Evolutionary conservation across 1,140 invertebrate species (phyloP), one percentile per base, ranked within the genome.

Genomic region (Pectinophora gossypiella): DNA sequence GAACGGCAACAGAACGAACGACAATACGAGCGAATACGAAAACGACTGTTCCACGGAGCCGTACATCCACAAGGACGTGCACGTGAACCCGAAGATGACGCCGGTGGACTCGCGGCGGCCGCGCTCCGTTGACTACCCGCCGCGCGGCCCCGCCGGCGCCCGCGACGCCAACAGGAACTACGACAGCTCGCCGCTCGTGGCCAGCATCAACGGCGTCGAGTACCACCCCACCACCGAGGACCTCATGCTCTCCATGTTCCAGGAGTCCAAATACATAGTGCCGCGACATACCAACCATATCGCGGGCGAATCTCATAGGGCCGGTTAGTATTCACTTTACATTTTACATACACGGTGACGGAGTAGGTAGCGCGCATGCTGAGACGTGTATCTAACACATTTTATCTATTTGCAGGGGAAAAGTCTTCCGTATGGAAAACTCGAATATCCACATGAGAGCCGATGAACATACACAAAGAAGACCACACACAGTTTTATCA

Each of bases 1-100:
- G 13, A 82, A 81, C 59, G 71, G 72, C 1, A 80, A 81, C 48
- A 49, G 51, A 42, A 51, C 68, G 43, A 70, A 65, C 46, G 79
- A 82, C n/a, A 74, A 78, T 21, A 19, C 73, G 48, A 84, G 73
- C 64, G 85, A 85, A 55, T 73, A 79, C 44, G 72, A 83, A 45
- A 59, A 59, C 16, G 70, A 69, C 48, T 66, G 64, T 48, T 59
- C 77, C 3, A 62, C 61, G 9, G 80, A 81, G 52, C 72, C 74
- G 13, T 83, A 81, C 42, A 84, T 85, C 10, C 85, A 88, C 51
- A 89, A 89, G 54, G 87, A 89, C 49, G 87, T 89, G 23, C 87
- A 89, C 48, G 79, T 89, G 0, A 89, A 89, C 54, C 87, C 87
- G 10, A 88, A 88, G 55, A 89, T 89, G 87, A 89, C 87, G 3